Evolutionary conservation across 2,888 invertebrate genomes (phyloP), one percentile per base, ranked within the genome.

Genomic region (Bombylius discolor): DNA sequence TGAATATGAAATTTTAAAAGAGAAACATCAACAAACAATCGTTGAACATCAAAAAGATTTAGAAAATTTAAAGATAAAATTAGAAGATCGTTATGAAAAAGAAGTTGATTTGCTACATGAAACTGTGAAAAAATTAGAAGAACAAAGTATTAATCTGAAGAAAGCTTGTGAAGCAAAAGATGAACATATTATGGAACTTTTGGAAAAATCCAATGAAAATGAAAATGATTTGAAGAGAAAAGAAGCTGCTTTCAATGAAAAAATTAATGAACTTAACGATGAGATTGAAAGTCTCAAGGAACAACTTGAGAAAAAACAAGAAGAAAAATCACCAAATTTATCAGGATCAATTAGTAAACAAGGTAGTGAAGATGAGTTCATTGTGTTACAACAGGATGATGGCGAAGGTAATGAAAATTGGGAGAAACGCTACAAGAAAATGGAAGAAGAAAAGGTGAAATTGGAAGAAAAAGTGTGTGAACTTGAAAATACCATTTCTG

Each of bases 341-440:
- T 11, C 12, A 11, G 39, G 11, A 42, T 42, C 39, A 23, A 48
- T 53, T 5, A 53, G 32, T 61, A 71, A 68, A 61, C 71, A 66
- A 58, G 70, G 65, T 62, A 60, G 57, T 51, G 72, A 64, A 62
- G 68, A 65, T 59, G 70, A 65, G 63, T 65, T 70, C 62, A 72
- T 72, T 54, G 70, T 72, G 14, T 70, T 72, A 8, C 65, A 69
- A 33, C 68, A 69, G 39, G 62, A 66, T 14, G 47, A 42, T 31
- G 49, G 34, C 5, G 34, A 6, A 5, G 36, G 14, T 36, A 23
- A 23, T 47, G 49, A 36, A 49, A 11, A 42, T 36, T 36, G 34
- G 34, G 7, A 36, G 11, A 7, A 23, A 9, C 7, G n/a, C 1
- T n/a, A 23, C 14, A 47, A 33, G 42, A 45, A 45, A 13, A n/a